Conservation (phyloP, 2,888 invertebrate species). For the Teinopalpus imperialis region DNA sequence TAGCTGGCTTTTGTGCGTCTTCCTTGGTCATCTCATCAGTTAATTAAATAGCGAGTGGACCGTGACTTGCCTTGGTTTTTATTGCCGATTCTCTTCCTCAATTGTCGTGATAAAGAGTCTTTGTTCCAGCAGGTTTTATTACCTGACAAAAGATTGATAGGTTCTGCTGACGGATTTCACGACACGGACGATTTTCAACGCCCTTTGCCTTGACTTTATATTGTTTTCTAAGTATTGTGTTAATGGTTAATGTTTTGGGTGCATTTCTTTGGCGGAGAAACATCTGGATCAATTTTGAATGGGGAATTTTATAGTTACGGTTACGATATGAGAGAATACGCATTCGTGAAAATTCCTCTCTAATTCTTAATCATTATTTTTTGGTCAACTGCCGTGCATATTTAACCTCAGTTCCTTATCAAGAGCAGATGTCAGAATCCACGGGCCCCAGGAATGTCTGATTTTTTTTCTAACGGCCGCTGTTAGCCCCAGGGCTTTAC, state of each 20-base stretch:
- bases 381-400: too few relatives aligned
- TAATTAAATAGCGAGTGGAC: conserved; percentile 27
- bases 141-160: conserved; percentile 23
- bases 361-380: too few relatives aligned
- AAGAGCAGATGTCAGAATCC: too few relatives aligned
- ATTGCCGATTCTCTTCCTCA: conserved; percentile 27
- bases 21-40: conserved; percentile 25
- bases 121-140: conserved; percentile 25
- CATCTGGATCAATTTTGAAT: too few relatives aligned
- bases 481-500: too few relatives aligned
- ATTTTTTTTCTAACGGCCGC: too few relatives aligned
- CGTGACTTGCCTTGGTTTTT: conserved; percentile 27
- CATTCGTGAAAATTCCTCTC: too few relatives aligned
- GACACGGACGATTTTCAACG: conserved; percentile 7
- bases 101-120: conserved; percentile 26
- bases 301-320: too few relatives aligned
- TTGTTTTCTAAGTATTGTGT: conserved; percentile 8
- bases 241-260: conserved; percentile 3
- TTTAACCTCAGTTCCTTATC: too few relatives aligned
- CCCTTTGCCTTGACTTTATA: conserved; percentile 12
- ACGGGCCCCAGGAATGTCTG: too few relatives aligned
- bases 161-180: conserved; percentile 14
- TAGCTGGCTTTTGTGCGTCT: conserved; percentile 22
- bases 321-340: too few relatives aligned
- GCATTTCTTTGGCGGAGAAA: too few relatives aligned